Evolutionary conservation across 2,888 invertebrate species (phyloP).

Genomic region (Diadegma fenestrale): DNA sequence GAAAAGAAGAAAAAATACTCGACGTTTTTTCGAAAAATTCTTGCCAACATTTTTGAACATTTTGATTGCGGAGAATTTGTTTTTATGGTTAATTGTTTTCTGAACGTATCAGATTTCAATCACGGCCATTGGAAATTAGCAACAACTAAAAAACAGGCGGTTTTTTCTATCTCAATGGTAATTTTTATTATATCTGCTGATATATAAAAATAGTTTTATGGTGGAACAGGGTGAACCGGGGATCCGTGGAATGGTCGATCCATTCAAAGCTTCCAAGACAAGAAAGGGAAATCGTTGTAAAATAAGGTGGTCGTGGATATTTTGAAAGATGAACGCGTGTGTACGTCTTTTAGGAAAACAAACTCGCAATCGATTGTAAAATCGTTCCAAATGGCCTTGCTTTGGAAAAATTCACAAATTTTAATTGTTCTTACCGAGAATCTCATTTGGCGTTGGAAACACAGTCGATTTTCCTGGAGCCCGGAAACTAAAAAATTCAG

Average conservation of each 20-base stretch:
- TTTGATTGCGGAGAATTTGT: not conserved
- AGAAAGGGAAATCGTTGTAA: slow-evolving; percentile 8
- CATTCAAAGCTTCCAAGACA: not conserved
- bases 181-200: slow-evolving; percentile 2
- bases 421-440: not conserved
- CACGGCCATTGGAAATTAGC: not conserved
- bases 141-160: not conserved
- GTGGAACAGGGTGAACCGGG: not conserved
- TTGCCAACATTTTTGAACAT: no score
- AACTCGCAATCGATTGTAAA: not conserved
- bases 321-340: not conserved
- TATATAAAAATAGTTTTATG: slow-evolving; percentile 18
- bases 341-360: not conserved
- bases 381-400: not conserved
- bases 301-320: slow-evolving; percentile 1
- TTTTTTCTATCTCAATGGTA: not conserved
- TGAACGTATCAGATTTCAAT: not conserved
- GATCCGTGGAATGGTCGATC: not conserved
- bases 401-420: not conserved
- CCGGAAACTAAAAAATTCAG: not conserved
- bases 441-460: not conserved
- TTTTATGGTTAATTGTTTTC: not conserved
- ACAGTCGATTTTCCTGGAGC: not conserved
- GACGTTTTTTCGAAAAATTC: not conserved
- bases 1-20: not conserved